These are phyloP conservation scores for Amazona guildingii DNA, from an alignment of 2,113 vertebrate genomes.

Conservation along the genomic window DNA sequence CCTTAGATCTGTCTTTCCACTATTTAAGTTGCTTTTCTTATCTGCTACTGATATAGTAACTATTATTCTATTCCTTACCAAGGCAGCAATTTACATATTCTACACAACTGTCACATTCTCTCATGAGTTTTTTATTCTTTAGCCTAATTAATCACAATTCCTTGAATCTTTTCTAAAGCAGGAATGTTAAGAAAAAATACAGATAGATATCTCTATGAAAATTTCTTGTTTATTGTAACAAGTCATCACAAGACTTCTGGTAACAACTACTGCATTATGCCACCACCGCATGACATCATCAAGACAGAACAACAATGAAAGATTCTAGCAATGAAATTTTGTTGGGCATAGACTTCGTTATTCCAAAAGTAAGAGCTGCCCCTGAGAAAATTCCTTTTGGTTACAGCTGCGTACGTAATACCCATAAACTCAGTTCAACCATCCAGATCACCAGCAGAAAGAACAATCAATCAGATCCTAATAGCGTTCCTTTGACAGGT, in stretches of 20 bases:
- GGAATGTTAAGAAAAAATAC: background rate
- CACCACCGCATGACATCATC: background rate
- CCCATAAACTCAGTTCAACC: background rate
- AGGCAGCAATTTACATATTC: background rate
- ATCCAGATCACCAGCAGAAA: background rate
- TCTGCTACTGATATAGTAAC: background rate
- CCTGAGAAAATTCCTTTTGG: background rate
- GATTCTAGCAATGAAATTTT: background rate
- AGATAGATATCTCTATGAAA: background rate
- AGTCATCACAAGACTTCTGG: background rate
- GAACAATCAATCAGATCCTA: background rate
- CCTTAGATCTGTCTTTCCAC: background rate
- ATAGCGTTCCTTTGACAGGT: background rate
- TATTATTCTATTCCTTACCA: background rate
- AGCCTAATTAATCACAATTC: background rate
- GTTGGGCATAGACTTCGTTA: background rate
- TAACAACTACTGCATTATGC: background rate
- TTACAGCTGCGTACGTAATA: background rate
- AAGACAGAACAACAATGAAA: background rate
- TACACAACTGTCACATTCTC: background rate
- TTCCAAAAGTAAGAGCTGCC: background rate
- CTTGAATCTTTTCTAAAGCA: background rate
- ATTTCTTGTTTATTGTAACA: background rate
- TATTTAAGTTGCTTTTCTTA: background rate
- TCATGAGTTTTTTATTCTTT: background rate